Percentiles rank a stretch among this genome's conserved stretches.
These are phyloP conservation scores for Gari tellinella DNA, from an alignment of 2,888 invertebrate species.

Conservation along the genomic window DNA sequence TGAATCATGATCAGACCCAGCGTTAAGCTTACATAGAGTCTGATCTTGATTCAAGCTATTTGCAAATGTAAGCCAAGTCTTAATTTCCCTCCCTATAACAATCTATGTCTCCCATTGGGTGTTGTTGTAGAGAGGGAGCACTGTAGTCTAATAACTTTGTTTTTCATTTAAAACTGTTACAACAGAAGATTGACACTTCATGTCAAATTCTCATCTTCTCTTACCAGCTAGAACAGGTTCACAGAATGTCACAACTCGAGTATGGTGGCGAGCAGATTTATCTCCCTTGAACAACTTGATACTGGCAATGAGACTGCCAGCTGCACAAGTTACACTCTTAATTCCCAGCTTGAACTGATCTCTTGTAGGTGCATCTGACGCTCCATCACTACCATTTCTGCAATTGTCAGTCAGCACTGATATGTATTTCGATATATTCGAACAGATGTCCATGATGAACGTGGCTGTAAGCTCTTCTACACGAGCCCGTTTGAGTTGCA, in stretches of 20 bases:
- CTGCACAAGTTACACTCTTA: conserved; percentile 80
- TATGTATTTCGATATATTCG: conserved; percentile 77
- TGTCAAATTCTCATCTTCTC: no score
- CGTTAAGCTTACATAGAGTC: no score
- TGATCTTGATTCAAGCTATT: no score
- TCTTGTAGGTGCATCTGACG: conserved; percentile 66
- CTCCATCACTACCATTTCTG: conserved; percentile 73
- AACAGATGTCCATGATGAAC: conserved; percentile 78
- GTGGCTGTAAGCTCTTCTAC: conserved; percentile 76
- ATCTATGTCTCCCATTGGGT: no score
- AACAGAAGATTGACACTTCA: no score
- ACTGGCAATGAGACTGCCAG: conserved; percentile 79
- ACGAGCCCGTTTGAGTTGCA: conserved; percentile 72
- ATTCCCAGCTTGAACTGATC: conserved; percentile 82
- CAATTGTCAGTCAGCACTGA: conserved; percentile 79
- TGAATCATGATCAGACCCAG: no score
- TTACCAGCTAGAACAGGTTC: conserved; percentile 78
- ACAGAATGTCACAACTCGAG: conserved; percentile 79
- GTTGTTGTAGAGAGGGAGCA: no score
- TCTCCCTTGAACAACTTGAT: conserved; percentile 78
- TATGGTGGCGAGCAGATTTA: conserved; percentile 69
- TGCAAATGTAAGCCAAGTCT: no score
- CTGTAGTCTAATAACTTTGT: no score
- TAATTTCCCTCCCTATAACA: no score
- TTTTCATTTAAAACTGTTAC: no score